Percentiles rank a stretch among this genome's conserved stretches.
Evolutionary conservation across 2,113 vertebrate genomes (phyloP).

Genomic region (Myrmecobius fasciatus): DNA sequence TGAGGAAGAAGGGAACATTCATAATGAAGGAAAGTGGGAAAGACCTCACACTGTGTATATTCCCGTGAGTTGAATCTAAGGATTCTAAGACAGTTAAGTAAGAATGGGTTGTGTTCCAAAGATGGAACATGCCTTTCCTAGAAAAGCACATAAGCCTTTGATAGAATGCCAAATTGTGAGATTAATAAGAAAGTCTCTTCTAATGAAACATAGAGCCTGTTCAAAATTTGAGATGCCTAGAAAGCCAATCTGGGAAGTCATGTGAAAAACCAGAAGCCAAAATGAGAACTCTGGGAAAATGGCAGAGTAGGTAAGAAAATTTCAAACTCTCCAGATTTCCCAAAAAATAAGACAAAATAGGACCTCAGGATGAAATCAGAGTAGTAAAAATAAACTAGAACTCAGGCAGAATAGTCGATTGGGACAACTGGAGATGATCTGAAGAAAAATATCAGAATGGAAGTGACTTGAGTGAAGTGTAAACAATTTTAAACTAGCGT

Average conservation of each 20-base stretch:
- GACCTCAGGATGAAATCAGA: too few relatives aligned
- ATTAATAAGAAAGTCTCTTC: not conserved
- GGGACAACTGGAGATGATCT: too few relatives aligned
- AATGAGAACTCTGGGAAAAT: not conserved
- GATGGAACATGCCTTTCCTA: not conserved
- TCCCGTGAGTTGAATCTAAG: not conserved
- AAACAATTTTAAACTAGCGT: too few relatives aligned
- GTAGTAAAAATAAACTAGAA: too few relatives aligned
- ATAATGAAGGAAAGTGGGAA: not conserved
- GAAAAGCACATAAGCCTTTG: not conserved
- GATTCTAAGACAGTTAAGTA: not conserved
- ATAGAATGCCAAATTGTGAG: not conserved
- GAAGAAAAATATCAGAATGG: too few relatives aligned
- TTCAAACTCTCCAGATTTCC: not conserved
- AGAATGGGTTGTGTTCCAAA: not conserved
- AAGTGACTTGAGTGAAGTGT: too few relatives aligned
- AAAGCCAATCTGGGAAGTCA: not conserved
- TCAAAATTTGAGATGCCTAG: not conserved
- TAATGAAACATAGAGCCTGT: not conserved
- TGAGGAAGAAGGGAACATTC: not conserved
- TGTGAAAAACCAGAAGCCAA: not conserved
- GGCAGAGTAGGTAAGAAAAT: not conserved
- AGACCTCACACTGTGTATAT: not conserved
- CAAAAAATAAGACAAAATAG: too few relatives aligned
- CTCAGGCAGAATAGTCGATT: too few relatives aligned